Percentiles rank a stretch among this genome's conserved stretches.
Conservation (phyloP, 2,888 invertebrate species). For the Archips crataeganus region DNA sequence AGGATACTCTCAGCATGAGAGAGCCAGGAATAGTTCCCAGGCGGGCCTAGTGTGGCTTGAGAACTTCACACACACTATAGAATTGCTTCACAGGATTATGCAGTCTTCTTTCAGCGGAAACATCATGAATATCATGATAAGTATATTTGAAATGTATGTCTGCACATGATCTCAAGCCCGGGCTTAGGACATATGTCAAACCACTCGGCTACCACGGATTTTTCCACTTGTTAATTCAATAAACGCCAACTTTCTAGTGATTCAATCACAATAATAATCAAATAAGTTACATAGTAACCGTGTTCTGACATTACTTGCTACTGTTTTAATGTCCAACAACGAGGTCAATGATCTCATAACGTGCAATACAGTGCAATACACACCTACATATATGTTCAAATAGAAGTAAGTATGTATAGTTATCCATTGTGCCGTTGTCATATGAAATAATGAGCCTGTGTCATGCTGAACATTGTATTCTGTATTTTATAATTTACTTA, state of each 20-base stretch:
- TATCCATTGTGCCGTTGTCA: conserved; percentile 23
- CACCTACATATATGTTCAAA: conserved; percentile 16
- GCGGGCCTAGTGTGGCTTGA: no score
- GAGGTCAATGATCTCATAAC: conserved; percentile 34
- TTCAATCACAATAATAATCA: background rate
- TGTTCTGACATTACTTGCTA: conserved; percentile 8
- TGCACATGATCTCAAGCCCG: no score
- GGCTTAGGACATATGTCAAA: no score
- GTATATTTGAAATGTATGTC: no score
- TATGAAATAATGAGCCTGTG: conserved; percentile 32
- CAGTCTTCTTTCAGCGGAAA: no score
- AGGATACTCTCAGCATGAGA: no score
- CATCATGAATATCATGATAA: no score
- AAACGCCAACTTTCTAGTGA: background rate
- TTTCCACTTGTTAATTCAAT: background rate
- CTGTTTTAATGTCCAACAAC: conserved; percentile 17
- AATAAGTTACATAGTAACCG: background rate
- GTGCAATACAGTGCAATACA: conserved; percentile 27
- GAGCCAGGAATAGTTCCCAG: no score
- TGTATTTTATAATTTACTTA: conserved; percentile 20
- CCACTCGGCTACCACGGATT: no score
- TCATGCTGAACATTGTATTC: conserved; percentile 29
- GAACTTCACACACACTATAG: no score
- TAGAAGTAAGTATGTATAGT: conserved; percentile 9
- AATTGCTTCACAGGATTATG: no score